phyloP scores from a whole-genome alignment of 2,888 invertebrate genomes.

The Calameuta filiformis region DNA sequence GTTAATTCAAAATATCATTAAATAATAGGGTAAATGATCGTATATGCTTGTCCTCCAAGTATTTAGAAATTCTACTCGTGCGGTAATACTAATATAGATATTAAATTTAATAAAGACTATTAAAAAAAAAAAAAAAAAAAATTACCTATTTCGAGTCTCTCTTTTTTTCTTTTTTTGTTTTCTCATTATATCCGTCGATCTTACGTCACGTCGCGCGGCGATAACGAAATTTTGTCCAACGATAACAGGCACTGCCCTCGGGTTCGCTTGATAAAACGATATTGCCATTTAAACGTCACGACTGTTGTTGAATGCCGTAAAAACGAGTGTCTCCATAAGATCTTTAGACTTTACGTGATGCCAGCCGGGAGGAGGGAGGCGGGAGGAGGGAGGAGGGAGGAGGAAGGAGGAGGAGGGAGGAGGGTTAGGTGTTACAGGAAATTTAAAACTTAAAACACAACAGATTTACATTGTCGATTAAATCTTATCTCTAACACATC shows the following conservation, averaged over 20 bases:
- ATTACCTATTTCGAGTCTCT: background rate
- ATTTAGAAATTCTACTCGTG: background rate
- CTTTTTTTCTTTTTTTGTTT: background rate
- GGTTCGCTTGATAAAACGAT: background rate
- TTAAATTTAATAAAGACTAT: background rate
- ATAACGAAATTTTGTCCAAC: background rate
- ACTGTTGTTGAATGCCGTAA: background rate
- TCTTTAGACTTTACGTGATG: background rate
- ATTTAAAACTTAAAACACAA: conserved; percentile 41
- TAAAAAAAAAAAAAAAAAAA: background rate
- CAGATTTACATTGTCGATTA: conserved; percentile 43
- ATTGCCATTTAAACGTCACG: background rate
- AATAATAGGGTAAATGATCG: background rate
- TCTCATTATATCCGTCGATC: too few relatives aligned
- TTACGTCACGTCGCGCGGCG: background rate
- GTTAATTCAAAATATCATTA: background rate
- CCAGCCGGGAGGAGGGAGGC: background rate
- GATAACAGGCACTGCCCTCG: background rate
- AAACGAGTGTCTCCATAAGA: background rate
- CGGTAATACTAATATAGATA: background rate
- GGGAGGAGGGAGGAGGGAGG: conserved; percentile 11
- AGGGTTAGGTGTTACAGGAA: background rate
- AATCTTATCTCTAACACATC: conserved; percentile 47
- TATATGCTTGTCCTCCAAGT: background rate
- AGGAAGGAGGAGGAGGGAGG: background rate